Conservation (phyloP, 2,797 vertebrate genomes). For the Lagorchestes hirsutus region DNA sequence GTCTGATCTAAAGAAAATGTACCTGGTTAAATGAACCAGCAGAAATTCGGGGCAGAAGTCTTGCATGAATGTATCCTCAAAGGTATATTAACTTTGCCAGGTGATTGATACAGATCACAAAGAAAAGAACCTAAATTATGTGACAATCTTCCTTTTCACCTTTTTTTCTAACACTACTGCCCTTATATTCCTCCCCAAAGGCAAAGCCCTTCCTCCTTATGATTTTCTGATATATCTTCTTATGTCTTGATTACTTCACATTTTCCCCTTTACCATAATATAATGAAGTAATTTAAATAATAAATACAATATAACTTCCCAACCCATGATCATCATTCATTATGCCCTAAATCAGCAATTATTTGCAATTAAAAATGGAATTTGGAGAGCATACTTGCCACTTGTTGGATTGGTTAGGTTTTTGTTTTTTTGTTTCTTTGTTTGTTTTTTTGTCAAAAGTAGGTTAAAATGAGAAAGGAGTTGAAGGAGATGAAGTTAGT, state of each 20-base stretch:
- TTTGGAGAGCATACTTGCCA: conserved; percentile 54
- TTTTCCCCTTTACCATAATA: conserved; percentile 54
- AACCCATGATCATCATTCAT: conserved; percentile 35
- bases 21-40: neutral
- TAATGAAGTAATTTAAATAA: conserved; percentile 53
- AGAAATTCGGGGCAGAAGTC: conserved; percentile 9
- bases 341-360: conserved; percentile 17
- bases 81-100: neutral
- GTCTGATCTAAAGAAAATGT: conserved; percentile 41
- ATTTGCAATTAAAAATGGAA: conserved; percentile 56
- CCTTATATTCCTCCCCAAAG: neutral
- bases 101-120: conserved; percentile 4
- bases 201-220: conserved; percentile 46
- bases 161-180: neutral
- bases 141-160: conserved; percentile 21
- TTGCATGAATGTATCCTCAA: conserved; percentile 25
- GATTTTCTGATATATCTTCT: conserved; percentile 33
- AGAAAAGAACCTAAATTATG: neutral
- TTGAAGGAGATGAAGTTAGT: neutral
- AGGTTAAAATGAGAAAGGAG: conserved; percentile 25
- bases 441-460: neutral
- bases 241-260: conserved; percentile 27
- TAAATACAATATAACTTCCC: conserved; percentile 27
- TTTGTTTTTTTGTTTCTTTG: neutral
- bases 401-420: conserved; percentile 33